Conservation (phyloP, 2,113 vertebrate species). For the Poicephalus gulielmi region DNA sequence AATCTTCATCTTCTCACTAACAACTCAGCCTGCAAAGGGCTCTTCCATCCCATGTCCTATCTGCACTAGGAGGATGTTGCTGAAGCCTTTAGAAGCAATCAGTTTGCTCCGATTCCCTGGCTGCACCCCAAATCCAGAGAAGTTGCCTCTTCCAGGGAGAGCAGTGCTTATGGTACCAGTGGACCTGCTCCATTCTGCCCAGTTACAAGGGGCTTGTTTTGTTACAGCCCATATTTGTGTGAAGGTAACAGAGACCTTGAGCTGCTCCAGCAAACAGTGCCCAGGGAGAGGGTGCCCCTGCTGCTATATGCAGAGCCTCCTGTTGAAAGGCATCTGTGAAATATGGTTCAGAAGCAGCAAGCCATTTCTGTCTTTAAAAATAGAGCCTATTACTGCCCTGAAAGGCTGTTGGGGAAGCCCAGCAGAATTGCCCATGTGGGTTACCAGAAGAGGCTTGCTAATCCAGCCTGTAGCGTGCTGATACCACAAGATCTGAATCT, state of each 20-base stretch:
- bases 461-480: neutral
- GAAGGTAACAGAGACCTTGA: neutral
- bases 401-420: conserved; percentile 66
- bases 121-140: neutral
- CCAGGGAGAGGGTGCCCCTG: neutral
- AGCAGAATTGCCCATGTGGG: conserved; percentile 58
- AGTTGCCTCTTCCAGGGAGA: neutral
- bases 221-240: neutral
- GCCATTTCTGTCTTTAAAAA: conserved; percentile 36
- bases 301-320: neutral
- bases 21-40: neutral
- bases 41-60: neutral
- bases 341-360: neutral
- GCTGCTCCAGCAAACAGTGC: neutral
- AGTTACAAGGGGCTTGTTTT: neutral
- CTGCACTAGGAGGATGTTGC: conserved; percentile 9
- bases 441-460: conserved; percentile 71
- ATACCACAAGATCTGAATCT: conserved; percentile 62
- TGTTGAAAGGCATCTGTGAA: neutral
- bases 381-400: conserved; percentile 27
- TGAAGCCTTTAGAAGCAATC: conserved; percentile 42
- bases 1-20: neutral
- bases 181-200: neutral
- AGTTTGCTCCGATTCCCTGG: neutral
- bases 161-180: neutral